A percentile compares a stretch with the other conserved stretches of the same genome.
Evolutionary conservation across 30 jellyfish, hydroid and myxozoan genomes (phyloP).

Genomic region (Pseudorhiza aurosa): DNA sequence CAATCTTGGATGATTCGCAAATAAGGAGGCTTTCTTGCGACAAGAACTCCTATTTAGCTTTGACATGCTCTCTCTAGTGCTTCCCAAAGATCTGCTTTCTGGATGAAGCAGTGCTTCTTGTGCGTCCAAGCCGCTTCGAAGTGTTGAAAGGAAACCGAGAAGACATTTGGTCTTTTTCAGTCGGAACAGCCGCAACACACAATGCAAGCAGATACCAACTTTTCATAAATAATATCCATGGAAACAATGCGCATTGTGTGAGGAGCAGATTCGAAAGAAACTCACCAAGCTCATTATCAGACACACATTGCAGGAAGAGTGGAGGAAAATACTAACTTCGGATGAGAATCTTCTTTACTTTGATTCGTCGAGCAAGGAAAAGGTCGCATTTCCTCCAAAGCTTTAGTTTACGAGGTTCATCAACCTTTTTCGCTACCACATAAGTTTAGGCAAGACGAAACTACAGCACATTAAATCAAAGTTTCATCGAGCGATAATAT

Average conservation of each 20-base stretch:
- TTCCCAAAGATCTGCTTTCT: no score
- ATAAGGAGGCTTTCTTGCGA: no score
- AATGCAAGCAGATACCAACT: conserved; percentile 67
- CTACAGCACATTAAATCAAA: not conserved
- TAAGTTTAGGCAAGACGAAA: not conserved
- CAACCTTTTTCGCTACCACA: no score
- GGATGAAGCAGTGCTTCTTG: no score
- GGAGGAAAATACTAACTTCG: not conserved
- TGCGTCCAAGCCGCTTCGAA: not conserved
- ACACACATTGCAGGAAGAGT: conserved; percentile 44
- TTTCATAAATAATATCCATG: conserved; percentile 70
- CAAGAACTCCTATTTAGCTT: no score
- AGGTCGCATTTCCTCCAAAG: no score
- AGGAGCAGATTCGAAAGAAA: conserved; percentile 9
- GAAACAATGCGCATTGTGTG: conserved; percentile 56
- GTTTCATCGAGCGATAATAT: not conserved
- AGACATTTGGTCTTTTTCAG: conserved; percentile 65
- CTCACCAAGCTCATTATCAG: conserved; percentile 29
- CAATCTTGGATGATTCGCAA: no score
- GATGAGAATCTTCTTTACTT: not conserved
- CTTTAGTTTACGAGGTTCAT: no score
- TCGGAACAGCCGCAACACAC: conserved; percentile 25
- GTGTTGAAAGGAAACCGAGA: not conserved
- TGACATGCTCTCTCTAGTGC: no score
- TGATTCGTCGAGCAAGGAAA: not conserved